These are phyloP conservation scores for Corythoichthys intestinalis DNA, from an alignment of 2,113 vertebrate species.

Conservation along the genomic window DNA sequence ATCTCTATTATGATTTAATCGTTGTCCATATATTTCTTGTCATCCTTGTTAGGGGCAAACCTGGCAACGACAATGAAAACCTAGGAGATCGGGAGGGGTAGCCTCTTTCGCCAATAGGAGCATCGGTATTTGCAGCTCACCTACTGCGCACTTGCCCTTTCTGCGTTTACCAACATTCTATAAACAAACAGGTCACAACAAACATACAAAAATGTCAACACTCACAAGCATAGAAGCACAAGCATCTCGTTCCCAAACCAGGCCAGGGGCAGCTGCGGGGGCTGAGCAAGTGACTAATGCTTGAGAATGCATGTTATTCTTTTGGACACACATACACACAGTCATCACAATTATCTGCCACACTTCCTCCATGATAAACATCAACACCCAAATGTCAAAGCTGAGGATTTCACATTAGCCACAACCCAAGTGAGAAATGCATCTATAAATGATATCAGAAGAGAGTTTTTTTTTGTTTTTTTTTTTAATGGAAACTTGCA, in stretches of 20 bases:
- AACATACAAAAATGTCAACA: slow-evolving; percentile 15
- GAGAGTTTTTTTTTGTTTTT: background rate
- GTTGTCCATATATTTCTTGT: background rate
- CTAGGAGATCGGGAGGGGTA: background rate
- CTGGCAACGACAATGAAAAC: background rate
- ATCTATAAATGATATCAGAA: background rate
- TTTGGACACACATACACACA: slow-evolving; percentile 1
- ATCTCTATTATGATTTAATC: background rate
- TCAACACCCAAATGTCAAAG: slow-evolving; percentile 18
- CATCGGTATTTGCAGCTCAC: slow-evolving; percentile 43
- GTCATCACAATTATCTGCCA: slow-evolving; percentile 20
- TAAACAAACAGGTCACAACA: slow-evolving; percentile 25
- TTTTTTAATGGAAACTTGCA: background rate
- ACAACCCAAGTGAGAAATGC: background rate
- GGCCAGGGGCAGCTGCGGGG: slow-evolving; percentile 7
- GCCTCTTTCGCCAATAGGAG: slow-evolving; percentile 33
- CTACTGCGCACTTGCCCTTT: slow-evolving; percentile 2
- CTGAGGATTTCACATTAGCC: background rate
- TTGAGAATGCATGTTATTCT: slow-evolving; percentile 21
- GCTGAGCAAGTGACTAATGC: slow-evolving; percentile 12
- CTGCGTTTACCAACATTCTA: background rate
- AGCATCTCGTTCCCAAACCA: slow-evolving; percentile 4
- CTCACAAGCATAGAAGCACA: background rate
- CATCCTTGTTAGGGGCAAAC: background rate
- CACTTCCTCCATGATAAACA: slow-evolving; percentile 20